These are phyloP conservation scores for Hylaea fasciaria DNA, from an alignment of 2,888 invertebrate genomes.

Conservation along the genomic window DNA sequence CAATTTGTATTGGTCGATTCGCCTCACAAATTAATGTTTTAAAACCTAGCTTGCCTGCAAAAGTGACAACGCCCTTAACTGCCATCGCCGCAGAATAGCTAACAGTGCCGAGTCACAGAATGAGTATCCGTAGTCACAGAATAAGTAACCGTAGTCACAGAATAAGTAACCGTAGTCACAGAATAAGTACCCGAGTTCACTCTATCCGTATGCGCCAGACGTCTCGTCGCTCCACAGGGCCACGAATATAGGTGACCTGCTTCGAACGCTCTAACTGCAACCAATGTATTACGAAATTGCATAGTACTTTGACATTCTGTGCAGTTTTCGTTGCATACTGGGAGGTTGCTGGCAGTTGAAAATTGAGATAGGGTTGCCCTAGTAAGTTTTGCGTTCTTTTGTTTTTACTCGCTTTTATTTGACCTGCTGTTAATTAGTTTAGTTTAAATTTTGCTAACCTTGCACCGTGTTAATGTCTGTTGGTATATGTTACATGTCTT, in stretches of 20 bases:
- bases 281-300: constrained; percentile 67
- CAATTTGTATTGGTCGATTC: no score
- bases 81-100: not conserved
- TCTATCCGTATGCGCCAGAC: constrained; percentile 43
- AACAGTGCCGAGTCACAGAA: no score
- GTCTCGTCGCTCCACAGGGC: constrained; percentile 42
- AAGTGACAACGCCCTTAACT: constrained; percentile 16
- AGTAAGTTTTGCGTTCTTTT: not conserved
- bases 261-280: constrained; percentile 47
- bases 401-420: not conserved
- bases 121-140: no score
- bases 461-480: no score
- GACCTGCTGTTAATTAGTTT: not conserved
- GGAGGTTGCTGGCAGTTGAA: constrained; percentile 1
- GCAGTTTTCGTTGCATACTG: not conserved
- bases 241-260: constrained; percentile 61
- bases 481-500: no score
- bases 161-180: not conserved
- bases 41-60: constrained; percentile 1
- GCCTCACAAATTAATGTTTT: no score
- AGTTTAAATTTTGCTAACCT: no score
- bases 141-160: no score
- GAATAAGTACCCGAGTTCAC: not conserved
- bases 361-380: not conserved
- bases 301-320: constrained; percentile 48